Base-by-base conservation (phyloP, 53 echinoderm and acorn worm genomes). In the Apostichopus leukothele region DNA sequence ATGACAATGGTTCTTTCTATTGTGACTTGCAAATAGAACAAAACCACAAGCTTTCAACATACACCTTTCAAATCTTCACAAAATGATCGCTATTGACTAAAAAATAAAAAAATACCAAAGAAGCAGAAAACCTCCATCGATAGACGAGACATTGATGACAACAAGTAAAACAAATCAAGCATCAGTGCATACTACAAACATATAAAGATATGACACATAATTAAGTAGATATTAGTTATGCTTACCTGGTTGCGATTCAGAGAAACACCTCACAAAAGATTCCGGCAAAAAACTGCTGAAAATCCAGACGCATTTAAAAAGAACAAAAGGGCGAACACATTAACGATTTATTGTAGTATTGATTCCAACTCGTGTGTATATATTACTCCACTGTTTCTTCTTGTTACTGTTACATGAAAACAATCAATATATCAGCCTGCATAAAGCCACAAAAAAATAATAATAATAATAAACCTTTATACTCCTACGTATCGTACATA, bases 221-320 rank as follows among this genome's bases (percentile, higher is more conserved):
- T 39, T 39, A 39, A 39, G 39, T 39, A 39, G 39, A 39, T 39
- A 39, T 71, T 2, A 71, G 71, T 71, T 16, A 71, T 6, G 71
- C 71, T 71, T 71, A 71, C 71, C 71, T 71, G 71, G 71, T 16
- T 11, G 12, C 63, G 6, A 14, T 71, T 71, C 71, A 71, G n/a
- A 71, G 71, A 71, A 1, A 71, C 6, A 71, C 71, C 71, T 71
- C 71, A 71, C 20, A 71, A 13, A 71, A 13, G 71, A 71, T 71
- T 6, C 18, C n/a, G 20, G 4, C 6, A 16, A 71, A 6, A n/a
- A 6, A 14, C 6, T n/a, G 14, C 16, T 18, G 14, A 18, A 71
- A 71, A 71, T 57, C 59, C 81, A 81, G 81, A 81, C 20, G 81
- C 81, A 81, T 54, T 81, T n/a, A 16, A 81, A 59, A 22, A 81